Conservation (phyloP, 1,140 invertebrate species). For the Ips typographus region DNA sequence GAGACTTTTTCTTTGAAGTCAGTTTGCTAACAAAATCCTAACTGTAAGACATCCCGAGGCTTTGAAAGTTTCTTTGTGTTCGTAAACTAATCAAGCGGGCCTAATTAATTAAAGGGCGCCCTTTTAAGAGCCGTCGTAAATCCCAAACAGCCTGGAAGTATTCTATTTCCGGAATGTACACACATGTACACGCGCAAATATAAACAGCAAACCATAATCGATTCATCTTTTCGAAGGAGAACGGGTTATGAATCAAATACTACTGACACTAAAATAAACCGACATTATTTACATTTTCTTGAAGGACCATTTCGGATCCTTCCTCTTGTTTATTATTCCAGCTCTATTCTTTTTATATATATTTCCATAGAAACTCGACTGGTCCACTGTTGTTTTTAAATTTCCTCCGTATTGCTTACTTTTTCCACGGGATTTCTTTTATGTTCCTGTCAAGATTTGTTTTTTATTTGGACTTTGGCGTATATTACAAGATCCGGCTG, state of each 20-base stretch:
- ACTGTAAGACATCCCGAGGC: no score
- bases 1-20: no score
- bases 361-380: slow-evolving; percentile 14
- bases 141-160: background rate
- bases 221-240: background rate
- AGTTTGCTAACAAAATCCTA: no score
- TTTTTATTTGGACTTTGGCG: slow-evolving; percentile 24
- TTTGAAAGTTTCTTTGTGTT: no score
- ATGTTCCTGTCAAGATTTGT: slow-evolving; percentile 25
- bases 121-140: no score
- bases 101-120: no score
- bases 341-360: slow-evolving; percentile 27
- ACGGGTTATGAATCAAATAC: slow-evolving; percentile 12
- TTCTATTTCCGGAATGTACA: background rate
- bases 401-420: slow-evolving; percentile 33
- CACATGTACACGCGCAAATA: background rate
- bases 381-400: slow-evolving; percentile 31
- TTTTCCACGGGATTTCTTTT: slow-evolving; percentile 28
- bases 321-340: slow-evolving; percentile 30
- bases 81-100: no score
- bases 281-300: slow-evolving; percentile 14
- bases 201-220: background rate
- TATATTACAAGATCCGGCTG: background rate
- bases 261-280: slow-evolving; percentile 22
- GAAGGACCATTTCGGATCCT: slow-evolving; percentile 11